These are phyloP conservation scores for Rhopalosiphum padi DNA, from an alignment of 1,140 invertebrate genomes.

Conservation along the genomic window DNA sequence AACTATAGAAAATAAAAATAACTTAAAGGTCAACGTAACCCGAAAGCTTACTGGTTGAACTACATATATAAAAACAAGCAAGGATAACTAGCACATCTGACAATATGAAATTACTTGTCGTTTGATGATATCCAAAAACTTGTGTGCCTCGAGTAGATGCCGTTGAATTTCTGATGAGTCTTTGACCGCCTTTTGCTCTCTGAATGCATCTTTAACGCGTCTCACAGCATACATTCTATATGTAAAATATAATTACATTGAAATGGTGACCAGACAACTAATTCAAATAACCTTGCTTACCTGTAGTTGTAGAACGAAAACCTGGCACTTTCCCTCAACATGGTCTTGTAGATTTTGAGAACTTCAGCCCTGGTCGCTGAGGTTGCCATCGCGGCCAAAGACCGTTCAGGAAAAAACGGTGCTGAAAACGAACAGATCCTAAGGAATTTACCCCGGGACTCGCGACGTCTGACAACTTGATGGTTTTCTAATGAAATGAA, in stretches of 20 bases:
- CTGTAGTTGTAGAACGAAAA: conserved; percentile 58
- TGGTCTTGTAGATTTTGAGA: conserved; percentile 43
- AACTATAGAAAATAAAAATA: neutral
- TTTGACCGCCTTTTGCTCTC: neutral
- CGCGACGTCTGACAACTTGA: neutral
- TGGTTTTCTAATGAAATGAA: neutral
- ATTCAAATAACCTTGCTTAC: neutral
- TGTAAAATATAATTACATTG: neutral
- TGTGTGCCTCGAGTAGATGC: neutral
- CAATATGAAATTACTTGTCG: conserved; percentile 52
- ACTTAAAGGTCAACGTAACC: neutral
- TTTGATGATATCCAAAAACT: conserved; percentile 56
- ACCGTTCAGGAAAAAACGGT: neutral
- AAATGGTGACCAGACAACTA: neutral
- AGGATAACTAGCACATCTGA: neutral
- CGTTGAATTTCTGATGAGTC: conserved; percentile 34
- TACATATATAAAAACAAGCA: neutral
- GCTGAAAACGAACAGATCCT: neutral
- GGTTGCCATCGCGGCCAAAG: neutral
- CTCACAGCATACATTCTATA: conserved; percentile 52
- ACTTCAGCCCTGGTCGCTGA: conserved; percentile 29
- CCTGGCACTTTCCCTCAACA: conserved; percentile 51
- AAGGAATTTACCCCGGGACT: neutral
- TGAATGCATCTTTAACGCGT: conserved; percentile 41
- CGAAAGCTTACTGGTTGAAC: no score